Conservation (phyloP, 2,888 invertebrate genomes). For the Stenoptilia bipunctidactyla region DNA sequence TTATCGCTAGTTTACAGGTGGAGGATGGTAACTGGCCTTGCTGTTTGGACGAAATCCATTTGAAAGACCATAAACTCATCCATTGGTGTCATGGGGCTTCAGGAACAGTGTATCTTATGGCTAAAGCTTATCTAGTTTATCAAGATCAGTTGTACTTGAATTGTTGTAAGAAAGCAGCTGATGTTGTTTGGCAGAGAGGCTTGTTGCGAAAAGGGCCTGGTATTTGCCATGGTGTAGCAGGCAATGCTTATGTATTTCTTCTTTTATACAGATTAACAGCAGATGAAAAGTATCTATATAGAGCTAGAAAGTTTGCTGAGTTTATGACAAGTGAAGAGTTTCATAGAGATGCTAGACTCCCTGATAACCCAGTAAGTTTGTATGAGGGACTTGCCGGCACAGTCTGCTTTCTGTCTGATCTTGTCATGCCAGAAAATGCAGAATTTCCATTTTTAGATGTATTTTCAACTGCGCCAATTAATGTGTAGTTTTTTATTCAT, state of each 20-base stretch:
- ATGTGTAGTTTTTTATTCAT: neutral
- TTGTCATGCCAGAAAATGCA: conserved; percentile 79
- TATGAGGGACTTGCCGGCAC: conserved; percentile 92
- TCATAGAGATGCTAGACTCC: conserved; percentile 75
- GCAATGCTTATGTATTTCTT: conserved; percentile 85
- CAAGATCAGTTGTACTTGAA: conserved; percentile 79
- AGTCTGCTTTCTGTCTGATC: conserved; percentile 84
- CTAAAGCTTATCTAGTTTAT: conserved; percentile 82
- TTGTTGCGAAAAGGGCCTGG: conserved; percentile 89
- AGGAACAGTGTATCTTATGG: conserved; percentile 84
- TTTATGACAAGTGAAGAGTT: conserved; percentile 79
- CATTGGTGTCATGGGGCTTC: conserved; percentile 95
- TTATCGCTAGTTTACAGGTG: conserved; percentile 75
- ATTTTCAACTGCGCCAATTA: conserved; percentile 30
- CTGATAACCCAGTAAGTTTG: conserved; percentile 86
- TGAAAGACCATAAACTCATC: conserved; percentile 76
- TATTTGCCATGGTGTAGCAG: conserved; percentile 90
- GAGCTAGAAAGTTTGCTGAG: conserved; percentile 82
- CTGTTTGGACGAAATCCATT: conserved; percentile 77
- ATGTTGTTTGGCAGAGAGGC: conserved; percentile 87
- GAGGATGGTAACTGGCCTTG: conserved; percentile 82
- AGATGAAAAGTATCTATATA: conserved; percentile 77
- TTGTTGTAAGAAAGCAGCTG: conserved; percentile 77
- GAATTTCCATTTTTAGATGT: conserved; percentile 89
- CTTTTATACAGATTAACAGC: conserved; percentile 81